Evolutionary conservation across 2,797 vertebrate genomes (phyloP).

Genomic region (Aselliscus stoliczkanus): DNA sequence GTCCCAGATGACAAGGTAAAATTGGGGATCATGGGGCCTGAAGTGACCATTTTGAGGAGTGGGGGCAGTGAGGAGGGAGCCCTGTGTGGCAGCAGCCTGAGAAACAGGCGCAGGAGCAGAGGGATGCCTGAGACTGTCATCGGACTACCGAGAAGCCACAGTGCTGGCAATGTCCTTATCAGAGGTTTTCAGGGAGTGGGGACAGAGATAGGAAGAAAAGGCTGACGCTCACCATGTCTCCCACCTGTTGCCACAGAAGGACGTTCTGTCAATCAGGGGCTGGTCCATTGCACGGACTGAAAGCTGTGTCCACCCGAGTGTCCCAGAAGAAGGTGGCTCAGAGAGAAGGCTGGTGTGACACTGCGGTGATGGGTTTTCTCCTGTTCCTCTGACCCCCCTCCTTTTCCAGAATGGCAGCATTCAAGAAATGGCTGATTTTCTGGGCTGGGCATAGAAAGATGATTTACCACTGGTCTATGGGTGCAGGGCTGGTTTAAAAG

Average conservation of each 20-base stretch:
- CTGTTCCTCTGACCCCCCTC: not conserved
- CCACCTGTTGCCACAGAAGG: not conserved
- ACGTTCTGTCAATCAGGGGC: not conserved
- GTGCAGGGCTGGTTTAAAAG: not conserved
- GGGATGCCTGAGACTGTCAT: not conserved
- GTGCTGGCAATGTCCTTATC: not conserved
- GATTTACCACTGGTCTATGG: slow-evolving; percentile 41
- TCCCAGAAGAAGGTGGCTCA: slow-evolving; percentile 14
- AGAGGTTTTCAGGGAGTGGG: not conserved
- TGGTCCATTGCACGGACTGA: not conserved
- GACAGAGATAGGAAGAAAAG: not conserved
- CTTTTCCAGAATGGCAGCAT: not conserved
- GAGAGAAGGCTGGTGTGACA: not conserved
- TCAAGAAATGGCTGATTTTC: not conserved
- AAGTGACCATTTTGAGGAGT: not conserved
- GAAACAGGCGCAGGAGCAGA: not conserved
- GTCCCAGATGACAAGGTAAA: not conserved
- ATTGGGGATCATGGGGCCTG: not conserved
- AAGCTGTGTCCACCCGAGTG: not conserved
- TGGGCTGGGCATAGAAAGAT: not conserved
- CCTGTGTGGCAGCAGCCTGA: not conserved
- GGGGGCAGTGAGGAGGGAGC: not conserved
- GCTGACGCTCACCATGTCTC: not conserved
- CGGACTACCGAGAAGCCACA: slow-evolving; percentile 37
- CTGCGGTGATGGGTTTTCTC: not conserved